Base-by-base conservation (phyloP, 2,797 vertebrate genomes). In the Galagoides demidoff region DNA sequence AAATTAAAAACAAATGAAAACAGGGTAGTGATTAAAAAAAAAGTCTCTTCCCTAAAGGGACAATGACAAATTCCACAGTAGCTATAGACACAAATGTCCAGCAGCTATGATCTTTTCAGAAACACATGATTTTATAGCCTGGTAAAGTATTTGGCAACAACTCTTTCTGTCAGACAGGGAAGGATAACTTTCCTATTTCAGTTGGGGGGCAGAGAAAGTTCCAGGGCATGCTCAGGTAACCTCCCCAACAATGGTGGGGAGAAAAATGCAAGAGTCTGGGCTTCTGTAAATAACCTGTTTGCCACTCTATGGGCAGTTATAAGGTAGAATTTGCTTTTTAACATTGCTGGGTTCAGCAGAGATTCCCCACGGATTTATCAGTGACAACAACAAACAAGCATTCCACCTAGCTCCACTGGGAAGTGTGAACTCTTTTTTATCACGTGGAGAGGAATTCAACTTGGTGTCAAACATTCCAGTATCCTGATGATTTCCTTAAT, bases 331-430 rank as follows among this genome's bases (percentile, higher is more conserved):
- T 92, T 81, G 89, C 90, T 92, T 94, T 85, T n/a, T 86, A 16
- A 93, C 97, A 93, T 94, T 94, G 91, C 94, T 96, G 73, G 93
- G 84, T 83, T 97, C 95, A 49, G 85, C 83, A 85, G 61, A 94
- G 92, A 93, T 96, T 95, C 93, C 96, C 89, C 91, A 88, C 29
- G 85, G 94, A 73, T 79, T 93, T 94, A 93, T 96, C 78, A 76
- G 86, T 84, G 79, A 78, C 87, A 97, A 96, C 93, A 97, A 96
- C 87, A 95, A 96, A 94, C 85, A 89, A 92, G 73, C 77, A 70
- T 92, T 93, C 77, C 78, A 43, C 17, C 61, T 71, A 87, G 45
- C 85, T 91, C 78, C 64, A 39, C 63, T 90, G 88, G 89, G 61
- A 96, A 91, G 88, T 37, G 61, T 57, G 89, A 90, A 92, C 81